These are phyloP conservation scores for Malurus splendens DNA, from an alignment of 2,797 vertebrate species.

Conservation along the genomic window DNA sequence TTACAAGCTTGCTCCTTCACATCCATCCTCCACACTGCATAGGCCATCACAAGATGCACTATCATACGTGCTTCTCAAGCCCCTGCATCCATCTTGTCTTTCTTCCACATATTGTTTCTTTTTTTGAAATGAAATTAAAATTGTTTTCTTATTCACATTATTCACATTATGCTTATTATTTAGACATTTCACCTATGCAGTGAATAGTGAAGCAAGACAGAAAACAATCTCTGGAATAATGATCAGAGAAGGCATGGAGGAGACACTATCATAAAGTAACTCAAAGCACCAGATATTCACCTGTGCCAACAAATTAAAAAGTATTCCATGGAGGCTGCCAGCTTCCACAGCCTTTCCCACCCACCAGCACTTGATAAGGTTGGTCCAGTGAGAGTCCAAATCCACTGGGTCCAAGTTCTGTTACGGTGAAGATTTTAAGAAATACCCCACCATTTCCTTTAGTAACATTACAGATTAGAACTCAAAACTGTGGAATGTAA, in stretches of 20 bases:
- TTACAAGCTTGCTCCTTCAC: neutral
- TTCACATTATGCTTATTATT: neutral
- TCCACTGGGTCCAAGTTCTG: neutral
- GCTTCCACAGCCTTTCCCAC: neutral
- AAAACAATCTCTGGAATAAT: neutral
- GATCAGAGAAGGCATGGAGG: neutral
- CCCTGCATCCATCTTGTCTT: neutral
- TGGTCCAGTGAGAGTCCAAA: neutral
- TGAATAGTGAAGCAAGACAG: neutral
- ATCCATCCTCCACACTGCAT: neutral
- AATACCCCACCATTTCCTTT: neutral
- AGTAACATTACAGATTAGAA: neutral
- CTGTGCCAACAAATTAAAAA: neutral
- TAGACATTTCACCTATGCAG: neutral
- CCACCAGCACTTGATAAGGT: neutral
- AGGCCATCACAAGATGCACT: neutral
- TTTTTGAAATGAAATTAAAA: neutral
- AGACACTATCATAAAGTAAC: neutral
- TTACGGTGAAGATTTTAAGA: neutral
- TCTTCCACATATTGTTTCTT: neutral
- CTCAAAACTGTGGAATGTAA: neutral
- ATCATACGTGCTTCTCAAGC: neutral
- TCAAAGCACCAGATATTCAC: neutral
- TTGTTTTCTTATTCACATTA: neutral
- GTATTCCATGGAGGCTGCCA: neutral